Evolutionary conservation across 2,888 invertebrate species (phyloP).

Genomic region (Operophtera brumata): DNA sequence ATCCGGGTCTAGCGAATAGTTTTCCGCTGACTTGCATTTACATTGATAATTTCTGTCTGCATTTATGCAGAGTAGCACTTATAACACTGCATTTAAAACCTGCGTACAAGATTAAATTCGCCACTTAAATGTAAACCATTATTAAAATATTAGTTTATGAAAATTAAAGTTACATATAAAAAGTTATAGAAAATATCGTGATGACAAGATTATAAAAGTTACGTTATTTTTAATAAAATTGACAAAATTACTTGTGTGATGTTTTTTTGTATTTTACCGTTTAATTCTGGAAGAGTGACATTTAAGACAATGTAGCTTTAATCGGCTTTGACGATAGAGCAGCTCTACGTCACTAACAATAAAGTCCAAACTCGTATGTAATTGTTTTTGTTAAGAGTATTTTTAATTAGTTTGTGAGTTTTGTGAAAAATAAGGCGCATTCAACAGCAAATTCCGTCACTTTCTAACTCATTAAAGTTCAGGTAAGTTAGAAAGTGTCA

Average conservation of each 20-base stretch:
- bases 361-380: too few species aligned
- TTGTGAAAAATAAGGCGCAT: too few species aligned
- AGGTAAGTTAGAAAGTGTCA: too few species aligned
- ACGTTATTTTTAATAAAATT: constrained; percentile 12
- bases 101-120: constrained; percentile 8
- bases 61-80: not conserved
- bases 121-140: constrained; percentile 11
- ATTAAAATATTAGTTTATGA: constrained; percentile 18
- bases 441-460: too few species aligned
- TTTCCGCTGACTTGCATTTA: too few species aligned
- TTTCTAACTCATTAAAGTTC: too few species aligned
- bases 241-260: constrained; percentile 13
- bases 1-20: too few species aligned
- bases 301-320: not conserved
- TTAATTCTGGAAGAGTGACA: not conserved
- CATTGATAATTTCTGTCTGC: not conserved
- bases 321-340: too few species aligned
- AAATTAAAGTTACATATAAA: constrained; percentile 26
- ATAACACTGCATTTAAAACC: constrained; percentile 10
- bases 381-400: too few species aligned
- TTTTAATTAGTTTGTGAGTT: too few species aligned
- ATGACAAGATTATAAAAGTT: constrained; percentile 18
- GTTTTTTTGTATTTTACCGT: not conserved
- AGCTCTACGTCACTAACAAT: too few species aligned
- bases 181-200: constrained; percentile 9